Conservation (phyloP, 2,888 invertebrate species). For the Fissipunctia ypsillon region DNA sequence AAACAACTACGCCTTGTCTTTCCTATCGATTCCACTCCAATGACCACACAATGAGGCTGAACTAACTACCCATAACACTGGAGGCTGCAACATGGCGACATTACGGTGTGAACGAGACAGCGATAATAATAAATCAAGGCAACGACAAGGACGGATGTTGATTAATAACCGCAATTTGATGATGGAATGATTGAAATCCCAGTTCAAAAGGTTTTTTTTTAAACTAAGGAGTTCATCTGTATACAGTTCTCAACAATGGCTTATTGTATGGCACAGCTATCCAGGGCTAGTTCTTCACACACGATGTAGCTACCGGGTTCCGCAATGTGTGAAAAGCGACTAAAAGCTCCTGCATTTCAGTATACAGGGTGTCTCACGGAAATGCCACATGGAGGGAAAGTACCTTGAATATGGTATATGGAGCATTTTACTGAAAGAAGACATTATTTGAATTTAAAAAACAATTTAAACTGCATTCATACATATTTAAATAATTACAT, state of each 20-base stretch:
- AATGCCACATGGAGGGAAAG: no score
- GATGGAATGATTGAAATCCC: background rate
- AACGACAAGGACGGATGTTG: background rate
- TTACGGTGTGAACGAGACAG: background rate
- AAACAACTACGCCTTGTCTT: background rate
- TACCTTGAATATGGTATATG: no score
- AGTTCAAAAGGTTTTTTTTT: background rate
- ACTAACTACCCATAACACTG: background rate
- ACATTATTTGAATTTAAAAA: no score
- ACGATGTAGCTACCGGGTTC: background rate
- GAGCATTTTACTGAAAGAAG: no score
- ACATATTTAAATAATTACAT: no score
- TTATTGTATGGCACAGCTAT: background rate
- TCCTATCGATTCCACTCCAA: constrained; percentile 2
- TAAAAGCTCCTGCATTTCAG: background rate
- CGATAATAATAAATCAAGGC: background rate
- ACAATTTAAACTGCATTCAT: no score
- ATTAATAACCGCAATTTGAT: background rate
- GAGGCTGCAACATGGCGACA: background rate
- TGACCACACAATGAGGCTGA: background rate
- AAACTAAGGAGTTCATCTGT: background rate
- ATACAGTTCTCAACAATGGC: background rate
- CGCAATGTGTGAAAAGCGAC: background rate
- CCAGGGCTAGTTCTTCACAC: background rate
- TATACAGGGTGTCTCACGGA: no score